phyloP scores from a whole-genome alignment of 2,888 invertebrate genomes.

The Drosophila setosimentum region DNA sequence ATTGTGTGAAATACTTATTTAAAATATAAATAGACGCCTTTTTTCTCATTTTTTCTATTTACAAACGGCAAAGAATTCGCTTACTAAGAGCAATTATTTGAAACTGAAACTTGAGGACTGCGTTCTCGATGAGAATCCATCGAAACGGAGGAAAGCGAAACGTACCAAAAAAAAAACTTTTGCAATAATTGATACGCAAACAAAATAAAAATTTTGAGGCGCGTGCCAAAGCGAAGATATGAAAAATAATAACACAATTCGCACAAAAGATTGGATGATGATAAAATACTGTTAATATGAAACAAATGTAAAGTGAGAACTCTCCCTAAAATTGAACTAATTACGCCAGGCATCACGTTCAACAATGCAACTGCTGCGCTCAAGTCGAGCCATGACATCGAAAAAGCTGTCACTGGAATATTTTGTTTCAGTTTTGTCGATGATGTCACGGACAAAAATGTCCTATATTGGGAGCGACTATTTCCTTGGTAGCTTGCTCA shows the following conservation, averaged over 20 bases:
- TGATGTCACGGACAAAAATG: neutral
- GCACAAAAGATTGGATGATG: neutral
- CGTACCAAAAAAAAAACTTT: neutral
- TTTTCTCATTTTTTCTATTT: neutral
- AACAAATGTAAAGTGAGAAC: neutral
- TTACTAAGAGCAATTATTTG: neutral
- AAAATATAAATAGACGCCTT: neutral
- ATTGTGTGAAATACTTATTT: too few species aligned
- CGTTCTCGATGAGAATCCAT: neutral
- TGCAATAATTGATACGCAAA: neutral
- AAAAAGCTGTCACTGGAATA: neutral
- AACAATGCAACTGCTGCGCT: too few species aligned
- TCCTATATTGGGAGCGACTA: neutral
- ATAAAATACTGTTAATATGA: neutral
- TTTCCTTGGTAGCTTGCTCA: neutral
- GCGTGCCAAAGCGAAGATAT: neutral
- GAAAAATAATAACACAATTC: too few species aligned
- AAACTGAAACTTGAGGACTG: neutral
- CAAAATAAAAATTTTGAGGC: too few species aligned
- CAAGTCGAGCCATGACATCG: too few species aligned
- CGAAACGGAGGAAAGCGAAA: neutral
- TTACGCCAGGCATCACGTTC: too few species aligned
- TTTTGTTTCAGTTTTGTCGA: neutral
- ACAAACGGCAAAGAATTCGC: neutral
- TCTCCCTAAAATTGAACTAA: neutral